phyloP scores from a whole-genome alignment of 2,113 vertebrate species.

The Pleuronectes platessa region DNA sequence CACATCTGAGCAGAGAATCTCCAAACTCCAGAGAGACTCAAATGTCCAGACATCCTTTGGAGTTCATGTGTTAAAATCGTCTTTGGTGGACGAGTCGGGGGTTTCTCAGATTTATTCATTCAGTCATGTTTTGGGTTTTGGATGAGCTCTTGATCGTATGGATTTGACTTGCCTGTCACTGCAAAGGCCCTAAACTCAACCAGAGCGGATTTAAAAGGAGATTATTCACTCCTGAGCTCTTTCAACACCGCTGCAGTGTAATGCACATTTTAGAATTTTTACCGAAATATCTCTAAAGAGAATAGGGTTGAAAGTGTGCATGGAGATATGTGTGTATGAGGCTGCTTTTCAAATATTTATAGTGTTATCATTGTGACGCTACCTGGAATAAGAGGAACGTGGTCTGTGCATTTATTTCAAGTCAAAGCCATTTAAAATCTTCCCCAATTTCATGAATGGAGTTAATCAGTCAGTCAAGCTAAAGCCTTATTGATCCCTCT shows the following conservation, averaged over 20 bases:
- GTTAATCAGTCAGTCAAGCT: conserved; percentile 23
- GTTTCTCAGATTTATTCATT: not conserved
- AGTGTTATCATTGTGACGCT: not conserved
- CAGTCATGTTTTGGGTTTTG: not conserved
- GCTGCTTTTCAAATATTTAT: not conserved
- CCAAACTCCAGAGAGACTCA: too few species aligned
- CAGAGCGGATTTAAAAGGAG: conserved; percentile 15
- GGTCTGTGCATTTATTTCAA: not conserved
- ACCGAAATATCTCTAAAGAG: not conserved
- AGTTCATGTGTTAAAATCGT: too few species aligned
- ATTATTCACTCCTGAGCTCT: not conserved
- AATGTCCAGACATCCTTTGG: too few species aligned
- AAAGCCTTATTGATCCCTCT: conserved; percentile 27
- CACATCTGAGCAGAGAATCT: too few species aligned
- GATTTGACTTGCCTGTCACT: too few species aligned
- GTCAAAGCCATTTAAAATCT: conserved; percentile 15
- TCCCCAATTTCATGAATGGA: conserved; percentile 20
- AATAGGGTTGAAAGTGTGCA: not conserved
- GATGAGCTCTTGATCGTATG: too few species aligned
- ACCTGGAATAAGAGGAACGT: not conserved
- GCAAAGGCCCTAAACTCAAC: not conserved
- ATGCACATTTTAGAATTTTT: not conserved
- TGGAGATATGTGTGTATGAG: not conserved
- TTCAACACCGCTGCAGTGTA: too few species aligned
- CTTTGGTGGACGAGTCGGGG: too few species aligned